A percentile compares a stretch with the other conserved stretches of the same genome.
Conservation (phyloP, 2,113 vertebrate genomes). For the Poecilia latipinna region DNA sequence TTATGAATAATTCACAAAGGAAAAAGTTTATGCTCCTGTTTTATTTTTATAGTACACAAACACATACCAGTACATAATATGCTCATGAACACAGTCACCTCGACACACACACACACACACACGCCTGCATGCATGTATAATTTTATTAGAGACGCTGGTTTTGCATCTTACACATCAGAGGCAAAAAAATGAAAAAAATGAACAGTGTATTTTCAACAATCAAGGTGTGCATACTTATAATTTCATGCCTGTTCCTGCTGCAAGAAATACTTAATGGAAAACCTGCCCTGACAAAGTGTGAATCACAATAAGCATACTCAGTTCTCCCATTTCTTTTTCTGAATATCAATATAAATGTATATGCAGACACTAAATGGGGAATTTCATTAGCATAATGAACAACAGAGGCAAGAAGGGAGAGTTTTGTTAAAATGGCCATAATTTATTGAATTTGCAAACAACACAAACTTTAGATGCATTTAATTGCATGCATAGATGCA, state of each 20-base stretch:
- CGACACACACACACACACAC: slow-evolving; percentile 2
- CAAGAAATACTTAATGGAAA: slow-evolving; percentile 44
- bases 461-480: slow-evolving; percentile 58
- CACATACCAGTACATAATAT: neutral
- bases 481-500: slow-evolving; percentile 53
- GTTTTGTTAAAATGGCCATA: slow-evolving; percentile 52
- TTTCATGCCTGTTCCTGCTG: slow-evolving; percentile 28
- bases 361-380: slow-evolving; percentile 45
- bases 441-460: slow-evolving; percentile 55
- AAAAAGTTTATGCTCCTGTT: slow-evolving; percentile 36
- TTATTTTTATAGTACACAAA: slow-evolving; percentile 17
- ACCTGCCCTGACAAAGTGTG: slow-evolving; percentile 25
- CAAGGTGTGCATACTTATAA: slow-evolving; percentile 49
- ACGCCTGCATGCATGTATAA: slow-evolving; percentile 34
- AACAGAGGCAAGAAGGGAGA: slow-evolving; percentile 33
- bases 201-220: slow-evolving; percentile 50
- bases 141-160: slow-evolving; percentile 49
- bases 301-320: slow-evolving; percentile 45
- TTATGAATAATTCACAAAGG: slow-evolving; percentile 68
- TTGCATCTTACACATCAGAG: slow-evolving; percentile 42
- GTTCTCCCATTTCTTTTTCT: slow-evolving; percentile 16
- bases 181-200: slow-evolving; percentile 3
- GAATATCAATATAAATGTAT: slow-evolving; percentile 58
- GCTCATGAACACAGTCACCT: too few species aligned
- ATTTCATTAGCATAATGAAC: slow-evolving; percentile 68